phyloP scores from a whole-genome alignment of 2,113 vertebrate species.

The Eudyptes chrysolophus region DNA sequence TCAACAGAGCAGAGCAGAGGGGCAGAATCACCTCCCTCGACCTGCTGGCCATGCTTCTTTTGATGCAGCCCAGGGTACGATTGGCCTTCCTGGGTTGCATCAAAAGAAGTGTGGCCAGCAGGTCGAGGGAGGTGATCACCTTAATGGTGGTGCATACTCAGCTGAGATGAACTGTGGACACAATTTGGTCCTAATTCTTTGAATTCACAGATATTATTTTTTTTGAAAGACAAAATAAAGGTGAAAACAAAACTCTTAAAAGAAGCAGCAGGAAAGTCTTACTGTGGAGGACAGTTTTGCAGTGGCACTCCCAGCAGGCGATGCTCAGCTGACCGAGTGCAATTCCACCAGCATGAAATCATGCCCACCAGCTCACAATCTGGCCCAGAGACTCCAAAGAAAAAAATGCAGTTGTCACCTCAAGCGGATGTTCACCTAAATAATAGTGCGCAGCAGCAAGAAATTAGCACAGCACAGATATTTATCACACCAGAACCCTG shows the following conservation, averaged over 20 bases:
- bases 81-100: too few relatives aligned
- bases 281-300: neutral
- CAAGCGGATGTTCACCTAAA: neutral
- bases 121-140: neutral
- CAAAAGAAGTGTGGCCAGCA: too few relatives aligned
- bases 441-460: neutral
- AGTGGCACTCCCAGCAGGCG: rapidly evolving
- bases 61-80: too few relatives aligned
- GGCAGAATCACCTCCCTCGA: too few relatives aligned
- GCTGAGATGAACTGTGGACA: neutral
- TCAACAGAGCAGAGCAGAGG: too few relatives aligned
- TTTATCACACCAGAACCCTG: neutral
- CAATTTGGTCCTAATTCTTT: neutral
- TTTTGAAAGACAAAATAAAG: neutral
- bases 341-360: neutral
- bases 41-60: too few relatives aligned
- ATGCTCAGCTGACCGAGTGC: neutral
- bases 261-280: neutral
- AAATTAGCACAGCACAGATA: neutral
- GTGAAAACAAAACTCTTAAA: neutral
- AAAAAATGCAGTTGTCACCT: neutral
- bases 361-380: neutral
- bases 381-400: neutral
- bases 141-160: neutral
- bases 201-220: neutral